Conservation (phyloP, 1,140 invertebrate species). For the Neuroterus valhalla region DNA sequence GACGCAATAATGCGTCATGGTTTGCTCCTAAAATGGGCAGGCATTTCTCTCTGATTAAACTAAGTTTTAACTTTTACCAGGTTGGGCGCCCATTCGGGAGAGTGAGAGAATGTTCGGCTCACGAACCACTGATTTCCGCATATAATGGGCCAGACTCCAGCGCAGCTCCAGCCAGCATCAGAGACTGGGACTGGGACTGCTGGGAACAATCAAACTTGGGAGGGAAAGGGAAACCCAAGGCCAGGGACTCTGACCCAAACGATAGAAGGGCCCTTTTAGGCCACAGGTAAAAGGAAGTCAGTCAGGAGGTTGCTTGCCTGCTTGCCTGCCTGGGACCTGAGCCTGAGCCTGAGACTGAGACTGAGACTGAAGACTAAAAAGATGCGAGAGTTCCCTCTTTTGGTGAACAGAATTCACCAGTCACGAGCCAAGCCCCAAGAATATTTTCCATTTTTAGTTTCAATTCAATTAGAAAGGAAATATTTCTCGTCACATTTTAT, state of each 20-base stretch:
- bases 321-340: too few relatives aligned
- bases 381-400: slow-evolving; percentile 36
- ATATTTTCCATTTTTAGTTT: slow-evolving; percentile 18
- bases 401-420: slow-evolving; percentile 48
- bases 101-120: slow-evolving; percentile 1
- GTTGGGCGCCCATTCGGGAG: background rate
- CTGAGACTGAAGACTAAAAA: slow-evolving; percentile 61
- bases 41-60: slow-evolving; percentile 32
- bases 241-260: slow-evolving; percentile 51
- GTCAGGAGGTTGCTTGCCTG: slow-evolving; percentile 49
- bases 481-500: background rate
- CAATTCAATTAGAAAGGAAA: background rate
- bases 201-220: slow-evolving; percentile 3
- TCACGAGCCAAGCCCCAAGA: slow-evolving; percentile 26
- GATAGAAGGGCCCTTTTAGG: slow-evolving; percentile 62
- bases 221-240: slow-evolving; percentile 59
- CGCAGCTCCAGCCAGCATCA: too few relatives aligned
- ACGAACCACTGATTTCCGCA: background rate
- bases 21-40: too few relatives aligned
- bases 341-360: too few relatives aligned
- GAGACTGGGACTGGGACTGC: too few relatives aligned
- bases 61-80: slow-evolving; percentile 4
- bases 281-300: slow-evolving; percentile 69
- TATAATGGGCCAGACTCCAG: background rate
- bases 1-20: slow-evolving; percentile 40